These are phyloP conservation scores for Champsocephalus esox DNA, from an alignment of 2,797 vertebrate genomes.

Conservation along the genomic window DNA sequence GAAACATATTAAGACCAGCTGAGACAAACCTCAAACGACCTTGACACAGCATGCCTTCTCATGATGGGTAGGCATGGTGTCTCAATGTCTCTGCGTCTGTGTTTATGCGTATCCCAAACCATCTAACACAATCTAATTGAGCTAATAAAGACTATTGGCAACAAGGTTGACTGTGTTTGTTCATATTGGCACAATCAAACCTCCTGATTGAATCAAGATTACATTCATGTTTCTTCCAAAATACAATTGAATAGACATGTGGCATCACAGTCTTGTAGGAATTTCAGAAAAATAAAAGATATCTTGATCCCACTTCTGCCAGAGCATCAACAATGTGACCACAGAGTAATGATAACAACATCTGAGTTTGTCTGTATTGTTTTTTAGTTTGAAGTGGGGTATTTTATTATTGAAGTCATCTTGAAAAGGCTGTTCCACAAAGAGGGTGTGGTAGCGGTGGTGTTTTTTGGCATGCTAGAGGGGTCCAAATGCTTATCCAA, in stretches of 20 bases:
- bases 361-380: slow-evolving; percentile 5
- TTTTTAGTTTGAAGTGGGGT: slow-evolving; percentile 18
- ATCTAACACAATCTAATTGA: slow-evolving; percentile 53
- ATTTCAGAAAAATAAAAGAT: slow-evolving; percentile 3
- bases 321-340: slow-evolving; percentile 12
- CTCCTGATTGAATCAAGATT: slow-evolving; percentile 63
- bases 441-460: slow-evolving; percentile 37
- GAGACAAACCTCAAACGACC: slow-evolving; percentile 66
- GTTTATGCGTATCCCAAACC: slow-evolving; percentile 24
- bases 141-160: slow-evolving; percentile 47
- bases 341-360: slow-evolving; percentile 26
- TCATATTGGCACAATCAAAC: slow-evolving; percentile 48
- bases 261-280: slow-evolving; percentile 1
- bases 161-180: slow-evolving; percentile 53
- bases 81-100: slow-evolving; percentile 10
- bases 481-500: slow-evolving; percentile 70
- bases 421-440: slow-evolving; percentile 47
- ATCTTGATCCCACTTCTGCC: neutral
- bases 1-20: slow-evolving; percentile 71
- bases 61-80: slow-evolving; percentile 40
- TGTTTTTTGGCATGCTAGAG: slow-evolving; percentile 31
- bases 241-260: slow-evolving; percentile 41
- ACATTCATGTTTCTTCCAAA: slow-evolving; percentile 22
- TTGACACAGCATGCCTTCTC: slow-evolving; percentile 41
- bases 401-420: slow-evolving; percentile 25